Evolutionary conservation across 1,140 invertebrate genomes (phyloP), one percentile per base, ranked within the genome.

Genomic region (Capitella teleta): DNA sequence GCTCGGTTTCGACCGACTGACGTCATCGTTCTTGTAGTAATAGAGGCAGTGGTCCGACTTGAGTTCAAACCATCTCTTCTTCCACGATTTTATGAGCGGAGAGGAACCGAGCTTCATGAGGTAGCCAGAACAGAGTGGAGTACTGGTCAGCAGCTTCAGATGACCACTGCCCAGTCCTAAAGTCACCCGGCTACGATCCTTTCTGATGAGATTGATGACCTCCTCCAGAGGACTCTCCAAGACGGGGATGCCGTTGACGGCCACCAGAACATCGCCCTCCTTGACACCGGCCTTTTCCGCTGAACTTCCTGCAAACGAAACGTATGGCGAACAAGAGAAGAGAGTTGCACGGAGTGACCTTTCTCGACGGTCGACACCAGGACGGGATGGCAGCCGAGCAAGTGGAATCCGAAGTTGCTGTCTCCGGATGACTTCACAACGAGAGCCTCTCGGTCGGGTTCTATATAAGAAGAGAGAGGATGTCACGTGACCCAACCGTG

Each of bases 291-390:
- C 88, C 54, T 78, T 82, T 67, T 91, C 87, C 0, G 91, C 90
- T 1, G 89, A 86, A 25, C 70, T 74, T 21, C 64, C 73, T 75
- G 48, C 30, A 32, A 32, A 32, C 30, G n/a, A 6, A 41, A 41
- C 6, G 18, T 12, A 41, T 41, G 10, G 18, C 38, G 6, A 8
- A 10, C 6, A 10, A 26, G 6, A 44, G 21, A 26, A 26, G 5
- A 24, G 18, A 26, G 6, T 44, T 14, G 10, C n/a, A 25, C 14
- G 18, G 21, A 6, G 10, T 2, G 90, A 62, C 86, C 85, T 4
- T 84, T 82, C 70, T 95, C 91, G 50, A 97, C 92, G 2, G 87
- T 87, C 1, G 91, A 93, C 4, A 97, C 87, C 1, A 95, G 87
- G 0, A 94, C 89, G 0, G 93, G 92, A 58, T 90, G 87, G 48